phyloP scores from a whole-genome alignment of 2,797 vertebrate genomes.

The Oreochromis grahami region DNA sequence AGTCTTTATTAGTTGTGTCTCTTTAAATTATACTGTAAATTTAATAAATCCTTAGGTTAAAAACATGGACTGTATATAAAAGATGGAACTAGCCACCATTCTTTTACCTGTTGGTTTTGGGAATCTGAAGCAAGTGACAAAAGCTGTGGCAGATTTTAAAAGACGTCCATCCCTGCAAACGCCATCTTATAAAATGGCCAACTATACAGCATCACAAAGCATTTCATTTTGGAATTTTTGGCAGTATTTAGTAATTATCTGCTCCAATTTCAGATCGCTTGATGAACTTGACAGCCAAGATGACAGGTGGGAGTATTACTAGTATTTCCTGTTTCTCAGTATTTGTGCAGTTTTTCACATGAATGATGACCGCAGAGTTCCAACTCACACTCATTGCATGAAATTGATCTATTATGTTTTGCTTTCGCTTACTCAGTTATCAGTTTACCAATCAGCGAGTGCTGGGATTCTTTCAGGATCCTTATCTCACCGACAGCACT shows the following conservation, averaged over 20 bases:
- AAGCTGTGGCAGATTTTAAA: neutral
- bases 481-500: conserved; percentile 52
- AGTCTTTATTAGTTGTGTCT: neutral
- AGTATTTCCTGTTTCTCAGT: neutral
- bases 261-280: conserved; percentile 57
- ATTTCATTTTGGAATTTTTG: neutral
- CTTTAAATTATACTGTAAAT: neutral
- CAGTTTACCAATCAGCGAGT: conserved; percentile 66
- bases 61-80: neutral
- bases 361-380: neutral
- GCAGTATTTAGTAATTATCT: neutral
- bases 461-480: conserved; percentile 71
- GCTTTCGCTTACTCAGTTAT: conserved; percentile 41
- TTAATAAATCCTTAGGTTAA: neutral
- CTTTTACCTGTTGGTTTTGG: neutral
- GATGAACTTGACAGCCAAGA: conserved; percentile 60
- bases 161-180: neutral
- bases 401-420: neutral
- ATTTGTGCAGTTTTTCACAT: neutral
- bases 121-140: neutral
- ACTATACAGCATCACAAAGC: neutral
- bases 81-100: neutral
- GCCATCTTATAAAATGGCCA: neutral
- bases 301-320: conserved; percentile 38
- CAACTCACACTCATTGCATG: neutral